Evolutionary conservation across 2,888 invertebrate species (phyloP).

Genomic region (Amaurobius ferox): DNA sequence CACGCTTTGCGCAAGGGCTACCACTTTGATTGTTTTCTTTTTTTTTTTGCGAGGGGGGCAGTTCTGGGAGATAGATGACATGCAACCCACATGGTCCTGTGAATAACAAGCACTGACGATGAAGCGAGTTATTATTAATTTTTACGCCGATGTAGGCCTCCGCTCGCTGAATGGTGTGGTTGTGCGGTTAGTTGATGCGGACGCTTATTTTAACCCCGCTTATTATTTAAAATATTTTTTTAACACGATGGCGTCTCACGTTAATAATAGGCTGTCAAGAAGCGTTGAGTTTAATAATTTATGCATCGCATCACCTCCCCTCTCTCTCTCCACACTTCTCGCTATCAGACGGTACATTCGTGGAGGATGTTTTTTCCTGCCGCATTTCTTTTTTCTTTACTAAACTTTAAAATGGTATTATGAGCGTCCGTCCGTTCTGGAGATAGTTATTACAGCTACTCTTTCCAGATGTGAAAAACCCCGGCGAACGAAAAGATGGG

Average conservation of each 20-base stretch:
- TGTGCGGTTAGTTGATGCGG: constrained; percentile 61
- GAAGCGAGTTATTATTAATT: constrained; percentile 57
- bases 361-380: too few relatives aligned
- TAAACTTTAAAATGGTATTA: too few relatives aligned
- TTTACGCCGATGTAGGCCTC: constrained; percentile 33
- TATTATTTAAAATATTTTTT: constrained; percentile 50
- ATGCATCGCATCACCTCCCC: constrained; percentile 39
- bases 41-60: not conserved
- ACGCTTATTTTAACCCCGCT: not conserved
- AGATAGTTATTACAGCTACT: too few relatives aligned
- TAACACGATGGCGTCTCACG: constrained; percentile 26
- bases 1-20: constrained; percentile 64
- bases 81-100: not conserved
- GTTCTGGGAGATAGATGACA: not conserved
- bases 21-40: constrained; percentile 34
- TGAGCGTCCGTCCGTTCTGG: too few relatives aligned
- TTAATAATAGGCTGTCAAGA: constrained; percentile 63
- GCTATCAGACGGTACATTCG: too few relatives aligned
- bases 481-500: too few relatives aligned
- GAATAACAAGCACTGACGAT: constrained; percentile 58
- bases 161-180: constrained; percentile 30
- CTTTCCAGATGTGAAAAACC: too few relatives aligned
- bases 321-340: too few relatives aligned
- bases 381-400: too few relatives aligned
- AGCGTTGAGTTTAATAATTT: constrained; percentile 64